Base-by-base conservation (phyloP, 2,113 vertebrate species). In the Suricata suricatta region DNA sequence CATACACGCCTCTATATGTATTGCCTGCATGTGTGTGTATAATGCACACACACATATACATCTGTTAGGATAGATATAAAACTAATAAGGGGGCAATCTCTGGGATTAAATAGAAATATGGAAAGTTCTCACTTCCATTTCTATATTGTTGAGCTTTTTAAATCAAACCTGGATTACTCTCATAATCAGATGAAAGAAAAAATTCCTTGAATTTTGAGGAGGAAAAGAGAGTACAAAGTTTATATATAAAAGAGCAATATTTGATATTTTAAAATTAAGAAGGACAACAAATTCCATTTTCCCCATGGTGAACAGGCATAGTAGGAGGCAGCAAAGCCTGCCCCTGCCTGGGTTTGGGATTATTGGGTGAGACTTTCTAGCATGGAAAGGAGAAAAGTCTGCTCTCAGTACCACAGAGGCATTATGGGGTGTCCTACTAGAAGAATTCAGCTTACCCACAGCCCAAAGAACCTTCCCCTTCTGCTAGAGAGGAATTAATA, bases 241-340 rank as follows among this genome's bases (percentile, higher is more conserved):
- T 92, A 50, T 77, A 47, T 47, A 64, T 33, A 25, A 85, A 85
- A 92, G n/a, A 31, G 38, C 76, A 90, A 86, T 66, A 80, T 33
- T 88, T 74, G 23, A 14, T 84, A 84, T 76, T 88, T 93, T 88
- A 80, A 96, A 96, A 84, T 88, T 88, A 72, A 95, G 57, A 88
- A 83, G 13, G 8, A 33, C 81, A 93, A 69, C 44, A 88, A 92
- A 86, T 33, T 71, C 11, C 7, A 77, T 54, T 92, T 89, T 88
- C 31, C 38, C 44, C 54, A 41, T 66, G n/a, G 63, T 25, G 47
- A 77, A 74, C 1, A 85, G 41, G 33, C 38, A 35, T 13, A 81
- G 33, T 27, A 33, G 33, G 74, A n/a, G 10, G 9, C 31, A 77
- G 44, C 19, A 81, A 35, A 72, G n/a, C 29, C 69, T 92, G 57